Base-by-base conservation (phyloP, 92 coral and sea anemone genomes). In the Phymanthus crucifer region DNA sequence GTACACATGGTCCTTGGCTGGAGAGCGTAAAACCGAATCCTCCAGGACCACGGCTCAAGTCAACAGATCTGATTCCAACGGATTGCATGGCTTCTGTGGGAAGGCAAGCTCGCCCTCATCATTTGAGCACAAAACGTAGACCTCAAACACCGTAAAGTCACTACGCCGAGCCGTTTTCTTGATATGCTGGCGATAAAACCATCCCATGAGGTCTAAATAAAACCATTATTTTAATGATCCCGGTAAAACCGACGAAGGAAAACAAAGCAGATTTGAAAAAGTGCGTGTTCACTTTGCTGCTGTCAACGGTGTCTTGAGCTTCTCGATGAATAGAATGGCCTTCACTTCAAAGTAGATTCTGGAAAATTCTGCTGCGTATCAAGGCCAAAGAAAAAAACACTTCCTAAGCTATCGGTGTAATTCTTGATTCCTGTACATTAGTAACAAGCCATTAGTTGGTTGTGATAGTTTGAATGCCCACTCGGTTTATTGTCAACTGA, bases 11-110 rank as follows among this genome's bases (percentile, higher is more conserved):
- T 71, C 93, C 91, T 73, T 96, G 97, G 82, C 98, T 89, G 0
- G 95, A 90, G 40, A 96, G 82, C 18, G 99, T 96, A 81, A 96
- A 96, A 24, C 99, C 99, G 58, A 89, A 96, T 4, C 99, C 94
- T 12, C 88, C 97, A 35, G 92, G 84, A 23, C 83, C 88, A n/a
- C 94, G 89, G 71, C 76, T 56, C 74, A 92, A 82, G 54, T 90
- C 92, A 18, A 92, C 94, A 31, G 90, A 84, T 70, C 86, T 85
- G 57, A 88, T 61, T 48, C n/a, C 72, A 72, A 81, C 37, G 38
- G 80, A 82, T 75, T 40, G 73, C 73, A 78, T 66, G 40, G 34
- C 36, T 38, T 74, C 24, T 64, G 58, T 61, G 32, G 68, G 26
- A 34, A 24, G 10, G 68, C 68, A 24, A 24, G 68, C 68, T 24